Evolutionary conservation across 2,888 invertebrate species (phyloP).

Genomic region (Thecophora atra): DNA sequence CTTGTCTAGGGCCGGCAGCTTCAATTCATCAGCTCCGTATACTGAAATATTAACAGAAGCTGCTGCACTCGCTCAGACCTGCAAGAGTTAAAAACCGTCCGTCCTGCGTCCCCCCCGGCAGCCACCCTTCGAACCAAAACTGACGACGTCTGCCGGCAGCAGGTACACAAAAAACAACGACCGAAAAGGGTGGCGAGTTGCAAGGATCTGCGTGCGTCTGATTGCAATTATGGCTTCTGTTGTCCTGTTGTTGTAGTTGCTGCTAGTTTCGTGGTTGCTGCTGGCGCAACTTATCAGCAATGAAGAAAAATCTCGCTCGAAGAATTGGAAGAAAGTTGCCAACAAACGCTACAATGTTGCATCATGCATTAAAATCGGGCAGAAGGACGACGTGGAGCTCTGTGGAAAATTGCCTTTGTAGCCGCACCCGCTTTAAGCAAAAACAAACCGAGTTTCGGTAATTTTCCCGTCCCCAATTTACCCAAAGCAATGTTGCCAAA

Average conservation of each 20-base stretch:
- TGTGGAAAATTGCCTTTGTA: background rate
- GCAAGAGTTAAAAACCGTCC: conserved; percentile 10
- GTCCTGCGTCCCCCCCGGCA: background rate
- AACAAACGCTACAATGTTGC: background rate
- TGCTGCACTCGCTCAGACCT: conserved; percentile 2
- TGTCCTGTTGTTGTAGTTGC: conserved; percentile 2
- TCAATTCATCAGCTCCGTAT: conserved; percentile 59
- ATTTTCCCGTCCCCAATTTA: no score
- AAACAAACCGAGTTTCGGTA: no score
- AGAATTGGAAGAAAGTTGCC: conserved; percentile 3
- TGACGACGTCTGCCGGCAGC: background rate
- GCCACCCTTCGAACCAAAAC: background rate
- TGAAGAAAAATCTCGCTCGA: background rate
- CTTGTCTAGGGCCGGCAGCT: conserved; percentile 51
- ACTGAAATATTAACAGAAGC: conserved; percentile 55
- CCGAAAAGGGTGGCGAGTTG: background rate
- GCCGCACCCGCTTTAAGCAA: conserved; percentile 1
- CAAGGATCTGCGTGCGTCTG: conserved; percentile 27
- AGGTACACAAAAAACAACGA: background rate
- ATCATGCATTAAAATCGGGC: background rate
- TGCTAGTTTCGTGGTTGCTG: conserved; percentile 21
- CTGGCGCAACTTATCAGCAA: background rate
- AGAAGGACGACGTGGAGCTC: background rate
- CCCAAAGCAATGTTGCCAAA: no score
- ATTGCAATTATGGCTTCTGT: conserved; percentile 25